phyloP scores from a whole-genome alignment of 2,888 invertebrate species.

The Poecilus cupreus region DNA sequence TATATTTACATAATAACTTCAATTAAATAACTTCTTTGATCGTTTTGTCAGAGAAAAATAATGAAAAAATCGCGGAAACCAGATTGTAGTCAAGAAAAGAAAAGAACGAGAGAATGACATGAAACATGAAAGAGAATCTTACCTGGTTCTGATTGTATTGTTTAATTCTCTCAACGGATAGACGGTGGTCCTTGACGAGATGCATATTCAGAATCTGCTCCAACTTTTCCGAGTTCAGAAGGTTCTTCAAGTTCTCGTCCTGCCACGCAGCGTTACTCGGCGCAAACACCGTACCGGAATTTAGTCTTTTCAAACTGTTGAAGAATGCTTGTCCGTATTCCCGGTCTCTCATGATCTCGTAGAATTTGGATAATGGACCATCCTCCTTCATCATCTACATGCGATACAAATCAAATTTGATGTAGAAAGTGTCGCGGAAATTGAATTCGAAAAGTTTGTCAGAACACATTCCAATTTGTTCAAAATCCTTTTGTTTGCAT shows the following conservation, averaged over 20 bases:
- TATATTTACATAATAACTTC: background rate
- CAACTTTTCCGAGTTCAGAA: slow-evolving; percentile 82
- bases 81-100: background rate
- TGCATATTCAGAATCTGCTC: slow-evolving; percentile 88
- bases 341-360: slow-evolving; percentile 84
- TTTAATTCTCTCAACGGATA: slow-evolving; percentile 85
- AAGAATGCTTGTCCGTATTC: slow-evolving; percentile 83
- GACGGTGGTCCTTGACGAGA: slow-evolving; percentile 81
- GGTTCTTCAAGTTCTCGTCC: slow-evolving; percentile 81
- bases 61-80: background rate
- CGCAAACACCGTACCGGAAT: slow-evolving; percentile 89
- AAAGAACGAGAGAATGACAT: slow-evolving; percentile 29
- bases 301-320: slow-evolving; percentile 80
- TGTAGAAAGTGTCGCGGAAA: background rate
- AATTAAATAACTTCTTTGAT: background rate
- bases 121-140: slow-evolving; percentile 64
- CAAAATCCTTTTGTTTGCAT: no score
- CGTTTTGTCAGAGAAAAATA: background rate
- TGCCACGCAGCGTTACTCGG: slow-evolving; percentile 93
- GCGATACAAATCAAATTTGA: background rate
- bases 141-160: slow-evolving; percentile 84
- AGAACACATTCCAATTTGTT: no score
- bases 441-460: no score
- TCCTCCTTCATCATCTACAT: slow-evolving; percentile 74
- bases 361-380: slow-evolving; percentile 87